Evolutionary conservation across 1,140 invertebrate genomes (phyloP).

Genomic region (Lordiphosa clarofinis): DNA sequence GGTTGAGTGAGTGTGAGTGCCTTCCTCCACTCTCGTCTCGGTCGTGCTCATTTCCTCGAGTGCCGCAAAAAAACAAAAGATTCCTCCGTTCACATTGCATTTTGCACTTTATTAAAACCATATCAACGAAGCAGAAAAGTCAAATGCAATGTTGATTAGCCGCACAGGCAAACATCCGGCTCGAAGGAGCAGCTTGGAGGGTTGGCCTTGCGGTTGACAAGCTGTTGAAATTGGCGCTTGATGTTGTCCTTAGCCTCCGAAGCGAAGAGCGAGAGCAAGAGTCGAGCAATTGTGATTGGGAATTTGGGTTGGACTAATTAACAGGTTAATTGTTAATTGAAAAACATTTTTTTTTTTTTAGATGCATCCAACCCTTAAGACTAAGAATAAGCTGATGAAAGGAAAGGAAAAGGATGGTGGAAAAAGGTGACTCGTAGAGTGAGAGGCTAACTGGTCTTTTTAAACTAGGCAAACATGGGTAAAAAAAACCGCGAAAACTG

Average conservation of each 20-base stretch:
- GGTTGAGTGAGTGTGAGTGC: constrained; percentile 42
- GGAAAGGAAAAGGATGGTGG: no score
- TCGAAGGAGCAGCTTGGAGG: not conserved
- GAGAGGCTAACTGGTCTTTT: no score
- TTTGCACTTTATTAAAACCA: constrained; percentile 75
- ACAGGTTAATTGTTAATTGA: constrained; percentile 2
- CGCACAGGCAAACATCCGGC: constrained; percentile 4
- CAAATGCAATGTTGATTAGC: constrained; percentile 70
- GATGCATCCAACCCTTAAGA: no score
- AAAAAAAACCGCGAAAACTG: no score
- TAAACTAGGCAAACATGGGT: no score
- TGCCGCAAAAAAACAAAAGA: constrained; percentile 66
- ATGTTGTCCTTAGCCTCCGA: constrained; percentile 9
- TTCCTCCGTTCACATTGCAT: constrained; percentile 54
- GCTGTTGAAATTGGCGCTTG: constrained; percentile 62
- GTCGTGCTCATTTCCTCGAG: constrained; percentile 68
- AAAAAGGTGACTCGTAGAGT: no score
- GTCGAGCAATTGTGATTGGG: not conserved
- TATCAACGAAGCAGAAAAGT: constrained; percentile 72
- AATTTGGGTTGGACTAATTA: constrained; percentile 8
- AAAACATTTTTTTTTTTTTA: no score
- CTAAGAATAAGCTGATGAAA: no score
- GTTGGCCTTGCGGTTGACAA: constrained; percentile 49
- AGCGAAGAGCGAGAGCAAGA: no score
- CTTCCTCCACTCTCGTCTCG: constrained; percentile 22